A percentile compares a stretch with the other conserved stretches of the same genome.
Evolutionary conservation across 2,888 invertebrate genomes (phyloP).

Genomic region (Tetragnatha montana): DNA sequence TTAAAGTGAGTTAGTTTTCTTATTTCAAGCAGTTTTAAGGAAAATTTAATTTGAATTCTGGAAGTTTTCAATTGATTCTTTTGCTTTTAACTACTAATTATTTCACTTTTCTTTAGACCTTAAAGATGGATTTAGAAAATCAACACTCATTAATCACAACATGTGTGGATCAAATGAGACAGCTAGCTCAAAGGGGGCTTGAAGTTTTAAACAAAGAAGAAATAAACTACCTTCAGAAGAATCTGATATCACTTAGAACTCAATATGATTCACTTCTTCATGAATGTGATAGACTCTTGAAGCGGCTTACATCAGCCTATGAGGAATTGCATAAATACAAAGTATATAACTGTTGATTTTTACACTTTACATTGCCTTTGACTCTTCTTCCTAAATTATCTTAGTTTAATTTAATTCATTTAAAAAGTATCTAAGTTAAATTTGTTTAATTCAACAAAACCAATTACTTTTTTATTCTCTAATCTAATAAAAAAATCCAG

Average conservation of each 20-base stretch:
- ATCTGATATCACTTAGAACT: slow-evolving; percentile 87
- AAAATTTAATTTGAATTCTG: background rate
- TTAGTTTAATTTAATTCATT: no score
- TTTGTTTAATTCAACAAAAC: no score
- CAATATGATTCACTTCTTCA: slow-evolving; percentile 88
- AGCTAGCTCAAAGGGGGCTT: slow-evolving; percentile 90
- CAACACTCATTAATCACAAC: slow-evolving; percentile 89
- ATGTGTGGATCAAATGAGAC: slow-evolving; percentile 91
- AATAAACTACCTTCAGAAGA: slow-evolving; percentile 89
- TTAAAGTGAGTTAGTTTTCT: slow-evolving; percentile 81
- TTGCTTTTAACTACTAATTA: background rate
- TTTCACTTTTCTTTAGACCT: slow-evolving; percentile 80
- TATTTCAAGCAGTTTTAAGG: background rate
- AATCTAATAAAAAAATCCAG: no score
- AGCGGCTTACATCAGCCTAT: slow-evolving; percentile 85
- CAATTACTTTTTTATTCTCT: no score
- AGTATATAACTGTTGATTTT: slow-evolving; percentile 22
- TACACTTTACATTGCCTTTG: no score
- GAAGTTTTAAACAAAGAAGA: slow-evolving; percentile 93
- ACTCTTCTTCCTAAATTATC: no score
- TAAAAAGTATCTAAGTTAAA: no score
- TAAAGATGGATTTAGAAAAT: slow-evolving; percentile 90
- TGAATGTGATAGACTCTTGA: slow-evolving; percentile 86
- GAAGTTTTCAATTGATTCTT: background rate
- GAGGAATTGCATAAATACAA: slow-evolving; percentile 90